Conservation (phyloP, 2,888 invertebrate genomes). For the Balanococcus diminutus region DNA sequence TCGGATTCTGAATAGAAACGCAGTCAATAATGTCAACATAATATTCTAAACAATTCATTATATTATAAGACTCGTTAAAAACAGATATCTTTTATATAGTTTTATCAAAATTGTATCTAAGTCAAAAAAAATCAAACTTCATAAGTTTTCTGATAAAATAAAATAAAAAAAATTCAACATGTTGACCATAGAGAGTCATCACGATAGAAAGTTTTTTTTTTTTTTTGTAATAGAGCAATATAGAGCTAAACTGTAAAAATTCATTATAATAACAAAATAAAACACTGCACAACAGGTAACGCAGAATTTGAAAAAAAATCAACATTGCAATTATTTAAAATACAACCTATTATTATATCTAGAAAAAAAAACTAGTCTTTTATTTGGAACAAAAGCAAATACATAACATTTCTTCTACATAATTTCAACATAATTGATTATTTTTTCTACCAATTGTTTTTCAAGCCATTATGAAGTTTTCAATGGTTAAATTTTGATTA, state of each 20-base stretch:
- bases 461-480: not conserved
- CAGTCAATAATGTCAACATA: too few relatives aligned
- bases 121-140: not conserved
- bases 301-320: not conserved
- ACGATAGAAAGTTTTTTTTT: too few relatives aligned
- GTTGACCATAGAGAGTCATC: not conserved
- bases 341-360: constrained; percentile 23
- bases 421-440: not conserved
- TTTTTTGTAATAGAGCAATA: too few relatives aligned
- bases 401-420: not conserved
- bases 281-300: constrained; percentile 25
- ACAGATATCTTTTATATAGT: not conserved
- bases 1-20: not conserved
- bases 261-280: constrained; percentile 1
- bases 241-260: not conserved
- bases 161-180: not conserved
- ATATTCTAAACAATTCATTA: too few relatives aligned
- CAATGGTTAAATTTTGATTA: not conserved
- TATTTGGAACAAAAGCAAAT: not conserved
- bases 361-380: not conserved
- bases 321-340: constrained; percentile 24
- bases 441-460: not conserved
- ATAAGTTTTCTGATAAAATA: not conserved
- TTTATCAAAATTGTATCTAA: not conserved
- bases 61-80: too few relatives aligned